These are phyloP conservation scores for Gorsachius goisagi DNA, from an alignment of 2,113 vertebrate genomes.

Conservation along the genomic window DNA sequence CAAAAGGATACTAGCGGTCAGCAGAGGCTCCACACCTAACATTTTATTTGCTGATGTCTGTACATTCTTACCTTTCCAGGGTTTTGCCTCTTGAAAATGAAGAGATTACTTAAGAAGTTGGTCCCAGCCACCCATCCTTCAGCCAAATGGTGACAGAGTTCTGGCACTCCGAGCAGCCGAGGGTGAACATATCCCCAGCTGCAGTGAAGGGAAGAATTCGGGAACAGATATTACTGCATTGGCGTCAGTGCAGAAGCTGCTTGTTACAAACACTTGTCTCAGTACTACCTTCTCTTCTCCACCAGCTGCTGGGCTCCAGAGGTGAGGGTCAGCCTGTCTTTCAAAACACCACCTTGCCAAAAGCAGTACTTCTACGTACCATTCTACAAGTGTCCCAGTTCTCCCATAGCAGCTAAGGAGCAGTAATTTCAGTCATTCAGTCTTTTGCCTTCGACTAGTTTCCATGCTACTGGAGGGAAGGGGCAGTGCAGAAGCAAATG, in stretches of 20 bases:
- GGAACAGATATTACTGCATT: background rate
- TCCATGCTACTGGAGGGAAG: background rate
- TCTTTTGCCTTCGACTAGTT: background rate
- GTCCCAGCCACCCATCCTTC: conserved; percentile 87
- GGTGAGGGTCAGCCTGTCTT: background rate
- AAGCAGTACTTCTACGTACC: background rate
- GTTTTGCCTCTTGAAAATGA: conserved; percentile 86
- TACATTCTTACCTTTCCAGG: conserved; percentile 88
- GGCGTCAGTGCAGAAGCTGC: background rate
- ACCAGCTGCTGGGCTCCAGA: background rate
- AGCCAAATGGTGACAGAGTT: conserved; percentile 90
- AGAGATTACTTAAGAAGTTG: conserved; percentile 76
- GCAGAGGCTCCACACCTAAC: background rate
- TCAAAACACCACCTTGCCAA: background rate
- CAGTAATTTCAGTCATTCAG: background rate
- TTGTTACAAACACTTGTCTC: background rate
- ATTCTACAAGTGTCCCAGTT: background rate
- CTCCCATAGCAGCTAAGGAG: background rate
- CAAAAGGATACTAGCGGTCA: background rate
- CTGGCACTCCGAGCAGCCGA: conserved; percentile 87
- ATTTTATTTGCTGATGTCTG: background rate
- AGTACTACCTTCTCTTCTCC: background rate
- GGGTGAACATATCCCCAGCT: conserved; percentile 96
- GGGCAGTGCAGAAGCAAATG: background rate
- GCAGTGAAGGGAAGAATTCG: background rate